Conservation (phyloP, 1,140 invertebrate species). For the Reticulitermes speratus region DNA sequence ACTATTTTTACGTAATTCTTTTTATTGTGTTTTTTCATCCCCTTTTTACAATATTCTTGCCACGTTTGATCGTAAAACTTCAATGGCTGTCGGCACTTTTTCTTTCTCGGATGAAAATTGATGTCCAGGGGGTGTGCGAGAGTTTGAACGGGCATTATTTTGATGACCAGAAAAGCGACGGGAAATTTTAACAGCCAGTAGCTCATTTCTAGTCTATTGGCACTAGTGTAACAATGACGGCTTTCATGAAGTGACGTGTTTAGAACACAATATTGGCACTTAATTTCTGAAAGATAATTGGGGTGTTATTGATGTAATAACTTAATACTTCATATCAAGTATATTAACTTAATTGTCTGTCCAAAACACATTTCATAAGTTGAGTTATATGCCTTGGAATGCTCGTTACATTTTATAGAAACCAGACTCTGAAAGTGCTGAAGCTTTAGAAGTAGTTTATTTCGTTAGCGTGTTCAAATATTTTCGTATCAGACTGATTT, state of each 20-base stretch:
- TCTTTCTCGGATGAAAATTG: neutral
- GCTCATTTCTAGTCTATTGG: neutral
- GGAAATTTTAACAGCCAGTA: neutral
- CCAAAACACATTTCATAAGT: too few species aligned
- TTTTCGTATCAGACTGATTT: too few species aligned
- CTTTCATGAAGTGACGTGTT: neutral
- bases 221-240: neutral
- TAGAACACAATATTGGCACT: neutral
- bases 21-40: neutral
- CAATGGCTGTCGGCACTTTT: neutral
- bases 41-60: neutral
- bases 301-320: neutral
- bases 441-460: too few species aligned
- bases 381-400: too few species aligned
- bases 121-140: neutral
- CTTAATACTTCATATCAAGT: neutral
- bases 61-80: neutral
- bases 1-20: neutral
- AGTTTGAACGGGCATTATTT: conserved; percentile 8
- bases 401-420: too few species aligned
- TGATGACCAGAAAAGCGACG: neutral
- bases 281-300: neutral
- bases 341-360: neutral
- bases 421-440: too few species aligned
- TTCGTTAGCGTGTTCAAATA: too few species aligned